phyloP scores from a whole-genome alignment of 2,888 invertebrate genomes.

The Macropis europaea region DNA sequence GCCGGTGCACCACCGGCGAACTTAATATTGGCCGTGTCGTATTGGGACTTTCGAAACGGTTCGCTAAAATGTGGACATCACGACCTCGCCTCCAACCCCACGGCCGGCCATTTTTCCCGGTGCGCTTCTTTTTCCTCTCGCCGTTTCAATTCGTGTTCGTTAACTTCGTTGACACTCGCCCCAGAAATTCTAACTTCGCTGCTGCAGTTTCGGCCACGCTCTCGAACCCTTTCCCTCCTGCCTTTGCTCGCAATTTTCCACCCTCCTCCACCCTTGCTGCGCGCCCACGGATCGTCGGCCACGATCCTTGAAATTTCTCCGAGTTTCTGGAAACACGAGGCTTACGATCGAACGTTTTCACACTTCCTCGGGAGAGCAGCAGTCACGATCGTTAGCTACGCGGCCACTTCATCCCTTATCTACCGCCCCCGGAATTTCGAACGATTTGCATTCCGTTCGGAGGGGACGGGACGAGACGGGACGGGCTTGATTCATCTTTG shows the following conservation, averaged over 20 bases:
- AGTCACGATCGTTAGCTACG: constrained; percentile 47
- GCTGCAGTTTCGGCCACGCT: constrained; percentile 13
- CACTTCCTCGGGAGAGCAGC: constrained; percentile 24
- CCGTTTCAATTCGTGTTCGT: constrained; percentile 41
- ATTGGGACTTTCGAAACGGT: constrained; percentile 11
- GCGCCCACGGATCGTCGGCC: constrained; percentile 37
- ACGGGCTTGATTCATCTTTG: constrained; percentile 49
- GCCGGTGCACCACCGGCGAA: constrained; percentile 7
- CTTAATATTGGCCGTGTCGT: constrained; percentile 43
- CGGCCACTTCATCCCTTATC: constrained; percentile 40
- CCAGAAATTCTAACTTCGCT: constrained; percentile 51
- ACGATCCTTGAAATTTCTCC: constrained; percentile 50
- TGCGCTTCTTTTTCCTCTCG: background rate
- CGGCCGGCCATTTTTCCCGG: background rate
- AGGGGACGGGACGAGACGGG: background rate
- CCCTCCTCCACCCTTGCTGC: constrained; percentile 22
- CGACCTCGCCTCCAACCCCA: too few species aligned
- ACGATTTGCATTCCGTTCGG: constrained; percentile 51
- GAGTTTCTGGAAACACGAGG: constrained; percentile 34
- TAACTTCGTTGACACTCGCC: constrained; percentile 49
- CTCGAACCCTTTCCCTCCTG: too few species aligned
- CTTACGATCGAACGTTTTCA: constrained; percentile 44
- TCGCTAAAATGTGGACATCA: background rate
- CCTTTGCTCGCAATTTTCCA: constrained; percentile 46
- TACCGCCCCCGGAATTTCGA: constrained; percentile 25